Evolutionary conservation across 2,797 vertebrate species (phyloP).

Genomic region (Periparus ater): DNA sequence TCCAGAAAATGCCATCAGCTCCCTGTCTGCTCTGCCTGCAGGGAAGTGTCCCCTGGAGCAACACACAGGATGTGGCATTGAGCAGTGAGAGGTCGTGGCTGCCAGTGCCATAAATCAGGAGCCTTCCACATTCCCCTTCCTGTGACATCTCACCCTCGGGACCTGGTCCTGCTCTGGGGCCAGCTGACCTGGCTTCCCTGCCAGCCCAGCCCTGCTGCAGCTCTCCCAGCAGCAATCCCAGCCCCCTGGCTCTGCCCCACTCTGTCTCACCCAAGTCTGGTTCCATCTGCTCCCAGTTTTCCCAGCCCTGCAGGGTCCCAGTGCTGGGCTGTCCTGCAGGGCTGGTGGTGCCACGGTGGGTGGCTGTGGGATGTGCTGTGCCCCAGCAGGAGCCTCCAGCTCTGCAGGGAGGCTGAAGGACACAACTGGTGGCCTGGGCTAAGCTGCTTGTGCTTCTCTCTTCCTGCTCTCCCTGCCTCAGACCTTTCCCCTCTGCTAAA

Average conservation of each 20-base stretch:
- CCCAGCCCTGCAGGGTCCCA: not conserved
- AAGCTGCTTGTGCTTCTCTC: not conserved
- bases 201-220: not conserved
- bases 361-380: not conserved
- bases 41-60: accelerated
- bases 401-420: not conserved
- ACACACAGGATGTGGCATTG: not conserved
- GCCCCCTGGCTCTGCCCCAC: not conserved
- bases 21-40: not conserved
- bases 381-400: not conserved
- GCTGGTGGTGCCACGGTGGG: not conserved
- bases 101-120: not conserved
- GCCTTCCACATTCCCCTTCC: not conserved
- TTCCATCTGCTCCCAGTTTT: not conserved
- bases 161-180: not conserved
- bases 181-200: not conserved
- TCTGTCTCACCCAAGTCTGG: not conserved
- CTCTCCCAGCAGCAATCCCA: not conserved
- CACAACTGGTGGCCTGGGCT: not conserved
- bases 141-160: not conserved
- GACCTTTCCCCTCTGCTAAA: not conserved
- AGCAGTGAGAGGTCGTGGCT: not conserved
- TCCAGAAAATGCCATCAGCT: not conserved
- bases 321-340: not conserved
- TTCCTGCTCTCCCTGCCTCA: not conserved